Evolutionary conservation across 2,797 vertebrate genomes (phyloP).

Genomic region (Acropternis orthonyx): DNA sequence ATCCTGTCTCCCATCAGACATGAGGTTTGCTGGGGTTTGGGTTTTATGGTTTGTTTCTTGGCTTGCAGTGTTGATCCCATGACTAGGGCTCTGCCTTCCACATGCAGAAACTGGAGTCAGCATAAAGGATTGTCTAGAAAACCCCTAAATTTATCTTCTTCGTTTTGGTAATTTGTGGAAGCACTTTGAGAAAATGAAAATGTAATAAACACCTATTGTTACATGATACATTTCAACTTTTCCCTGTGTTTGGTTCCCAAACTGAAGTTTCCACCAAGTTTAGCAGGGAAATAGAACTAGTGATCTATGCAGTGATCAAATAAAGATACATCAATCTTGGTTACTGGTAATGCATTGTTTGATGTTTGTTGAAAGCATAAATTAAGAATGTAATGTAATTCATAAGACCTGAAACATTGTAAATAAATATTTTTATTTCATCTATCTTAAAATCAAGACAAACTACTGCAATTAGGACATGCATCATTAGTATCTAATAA

Average conservation of each 20-base stretch:
- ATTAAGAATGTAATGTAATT: background rate
- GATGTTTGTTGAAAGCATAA: background rate
- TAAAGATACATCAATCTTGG: background rate
- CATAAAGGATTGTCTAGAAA: background rate
- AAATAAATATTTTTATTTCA: slow-evolving; percentile 40
- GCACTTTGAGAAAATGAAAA: background rate
- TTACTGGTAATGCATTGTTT: background rate
- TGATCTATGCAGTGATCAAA: background rate
- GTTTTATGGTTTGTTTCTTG: background rate
- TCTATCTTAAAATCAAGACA: slow-evolving; percentile 12
- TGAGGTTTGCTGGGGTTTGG: background rate
- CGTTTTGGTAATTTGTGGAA: background rate
- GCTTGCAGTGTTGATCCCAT: background rate
- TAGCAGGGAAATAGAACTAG: background rate
- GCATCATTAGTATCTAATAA: slow-evolving; percentile 54
- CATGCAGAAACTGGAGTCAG: background rate
- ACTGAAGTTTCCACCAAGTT: background rate
- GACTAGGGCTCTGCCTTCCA: background rate
- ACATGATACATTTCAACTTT: background rate
- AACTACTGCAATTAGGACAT: slow-evolving; percentile 44
- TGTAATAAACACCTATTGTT: background rate
- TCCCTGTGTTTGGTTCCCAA: background rate
- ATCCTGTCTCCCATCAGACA: background rate
- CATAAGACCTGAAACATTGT: background rate
- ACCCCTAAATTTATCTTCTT: background rate